These are phyloP conservation scores for Lordiphosa mommai DNA, from an alignment of 1,140 invertebrate species.

Conservation along the genomic window DNA sequence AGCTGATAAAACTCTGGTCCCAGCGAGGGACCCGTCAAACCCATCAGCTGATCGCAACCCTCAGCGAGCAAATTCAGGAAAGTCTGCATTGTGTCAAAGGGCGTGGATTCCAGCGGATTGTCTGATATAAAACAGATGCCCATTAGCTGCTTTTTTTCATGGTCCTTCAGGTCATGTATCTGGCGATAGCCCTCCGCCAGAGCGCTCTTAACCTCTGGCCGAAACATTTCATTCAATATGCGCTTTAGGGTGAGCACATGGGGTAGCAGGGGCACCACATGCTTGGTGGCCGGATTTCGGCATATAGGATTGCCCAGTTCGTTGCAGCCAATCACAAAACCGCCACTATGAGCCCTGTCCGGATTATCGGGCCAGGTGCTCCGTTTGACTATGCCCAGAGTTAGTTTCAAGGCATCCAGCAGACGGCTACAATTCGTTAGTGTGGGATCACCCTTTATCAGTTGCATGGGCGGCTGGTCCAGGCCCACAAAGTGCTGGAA, in stretches of 20 bases:
- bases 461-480: slow-evolving; percentile 83
- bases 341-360: slow-evolving; percentile 88
- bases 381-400: slow-evolving; percentile 91
- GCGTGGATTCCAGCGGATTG: slow-evolving; percentile 81
- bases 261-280: slow-evolving; percentile 89
- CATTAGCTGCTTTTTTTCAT: slow-evolving; percentile 85
- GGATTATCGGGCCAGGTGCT: slow-evolving; percentile 91
- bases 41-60: slow-evolving; percentile 88
- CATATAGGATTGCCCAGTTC: slow-evolving; percentile 88
- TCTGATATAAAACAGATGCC: slow-evolving; percentile 81
- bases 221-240: slow-evolving; percentile 89
- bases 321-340: slow-evolving; percentile 88
- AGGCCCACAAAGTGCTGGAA: slow-evolving; percentile 90
- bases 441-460: slow-evolving; percentile 77
- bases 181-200: slow-evolving; percentile 86
- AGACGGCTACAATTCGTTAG: slow-evolving; percentile 81
- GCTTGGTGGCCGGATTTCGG: slow-evolving; percentile 90
- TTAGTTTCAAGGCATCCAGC: slow-evolving; percentile 85
- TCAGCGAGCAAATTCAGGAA: slow-evolving; percentile 87
- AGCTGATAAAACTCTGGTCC: slow-evolving; percentile 91
- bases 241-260: slow-evolving; percentile 87
- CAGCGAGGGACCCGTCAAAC: slow-evolving; percentile 87
- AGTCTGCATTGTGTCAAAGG: slow-evolving; percentile 89
- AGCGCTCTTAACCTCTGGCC: slow-evolving; percentile 83
- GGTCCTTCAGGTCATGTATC: slow-evolving; percentile 86